These are phyloP conservation scores for Sphyrna mokarran DNA, from an alignment of 2,113 vertebrate species.

Conservation along the genomic window DNA sequence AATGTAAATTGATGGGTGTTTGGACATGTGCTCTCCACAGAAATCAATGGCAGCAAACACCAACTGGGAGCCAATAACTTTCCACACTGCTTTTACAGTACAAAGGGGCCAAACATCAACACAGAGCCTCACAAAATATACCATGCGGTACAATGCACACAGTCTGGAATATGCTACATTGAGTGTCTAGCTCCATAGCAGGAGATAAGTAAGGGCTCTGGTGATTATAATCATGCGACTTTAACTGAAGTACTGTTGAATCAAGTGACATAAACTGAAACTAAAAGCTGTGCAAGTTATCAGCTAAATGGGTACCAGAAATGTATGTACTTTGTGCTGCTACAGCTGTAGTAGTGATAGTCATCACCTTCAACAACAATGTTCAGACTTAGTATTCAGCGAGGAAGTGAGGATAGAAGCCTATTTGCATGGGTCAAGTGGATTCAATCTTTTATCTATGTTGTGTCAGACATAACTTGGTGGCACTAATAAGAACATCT, in stretches of 20 bases:
- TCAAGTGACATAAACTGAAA: not conserved
- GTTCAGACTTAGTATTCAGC: not conserved
- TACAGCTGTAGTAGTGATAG: not conserved
- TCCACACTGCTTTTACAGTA: not conserved
- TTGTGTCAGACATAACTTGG: not conserved
- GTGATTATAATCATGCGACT: not conserved
- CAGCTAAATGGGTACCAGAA: not conserved
- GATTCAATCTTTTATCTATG: conserved; percentile 8
- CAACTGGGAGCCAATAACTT: not conserved
- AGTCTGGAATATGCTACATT: not conserved
- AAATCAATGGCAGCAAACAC: not conserved
- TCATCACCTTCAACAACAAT: not conserved
- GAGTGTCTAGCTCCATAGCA: not conserved
- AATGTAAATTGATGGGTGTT: not conserved
- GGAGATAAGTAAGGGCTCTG: not conserved
- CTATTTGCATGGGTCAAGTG: not conserved
- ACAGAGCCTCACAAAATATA: not conserved
- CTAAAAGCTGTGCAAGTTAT: not conserved
- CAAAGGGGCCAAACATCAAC: not conserved
- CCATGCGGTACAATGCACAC: not conserved
- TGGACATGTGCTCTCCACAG: not conserved
- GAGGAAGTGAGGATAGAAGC: not conserved
- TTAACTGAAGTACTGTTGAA: not conserved
- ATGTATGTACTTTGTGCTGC: not conserved
- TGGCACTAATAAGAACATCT: not conserved